Evolutionary conservation across 2,888 invertebrate species (phyloP).

Genomic region (Amphimallon solstitiale): DNA sequence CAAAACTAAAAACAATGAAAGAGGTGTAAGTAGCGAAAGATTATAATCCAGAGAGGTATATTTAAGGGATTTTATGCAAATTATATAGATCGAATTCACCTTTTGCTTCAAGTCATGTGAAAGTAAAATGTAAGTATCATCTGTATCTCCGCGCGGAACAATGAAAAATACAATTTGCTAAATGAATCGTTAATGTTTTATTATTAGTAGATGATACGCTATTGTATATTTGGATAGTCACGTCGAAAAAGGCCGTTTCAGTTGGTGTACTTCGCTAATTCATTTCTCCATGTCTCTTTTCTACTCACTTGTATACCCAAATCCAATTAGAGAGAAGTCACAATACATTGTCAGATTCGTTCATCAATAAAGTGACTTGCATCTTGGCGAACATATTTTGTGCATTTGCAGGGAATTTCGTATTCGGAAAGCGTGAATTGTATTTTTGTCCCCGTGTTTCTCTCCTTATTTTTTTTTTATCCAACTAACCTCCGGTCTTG

Average conservation of each 20-base stretch:
- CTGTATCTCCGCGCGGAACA: too few species aligned
- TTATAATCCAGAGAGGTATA: too few species aligned
- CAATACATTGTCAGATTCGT: slow-evolving; percentile 57
- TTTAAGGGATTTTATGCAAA: too few species aligned
- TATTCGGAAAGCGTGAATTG: slow-evolving; percentile 53
- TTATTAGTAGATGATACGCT: slow-evolving; percentile 14
- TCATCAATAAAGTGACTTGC: slow-evolving; percentile 59
- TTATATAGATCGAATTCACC: too few species aligned
- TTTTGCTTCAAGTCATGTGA: too few species aligned
- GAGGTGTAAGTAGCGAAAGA: too few species aligned
- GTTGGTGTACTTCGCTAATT: slow-evolving; percentile 52
- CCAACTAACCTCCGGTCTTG: too few species aligned
- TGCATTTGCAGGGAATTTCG: slow-evolving; percentile 55
- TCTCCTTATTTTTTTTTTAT: neutral
- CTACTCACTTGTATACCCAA: slow-evolving; percentile 52
- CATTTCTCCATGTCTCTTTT: slow-evolving; percentile 52
- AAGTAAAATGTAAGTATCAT: too few species aligned
- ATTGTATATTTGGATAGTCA: slow-evolving; percentile 8
- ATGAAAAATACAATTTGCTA: too few species aligned
- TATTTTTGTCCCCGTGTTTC: slow-evolving; percentile 48
- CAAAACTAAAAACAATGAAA: too few species aligned
- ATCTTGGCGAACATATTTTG: slow-evolving; percentile 57
- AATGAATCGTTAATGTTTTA: neutral
- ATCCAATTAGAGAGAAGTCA: slow-evolving; percentile 62
- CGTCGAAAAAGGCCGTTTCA: neutral